phyloP scores from a whole-genome alignment of 53 echinoderm and acorn worm genomes.

The Arbacia lixula region DNA sequence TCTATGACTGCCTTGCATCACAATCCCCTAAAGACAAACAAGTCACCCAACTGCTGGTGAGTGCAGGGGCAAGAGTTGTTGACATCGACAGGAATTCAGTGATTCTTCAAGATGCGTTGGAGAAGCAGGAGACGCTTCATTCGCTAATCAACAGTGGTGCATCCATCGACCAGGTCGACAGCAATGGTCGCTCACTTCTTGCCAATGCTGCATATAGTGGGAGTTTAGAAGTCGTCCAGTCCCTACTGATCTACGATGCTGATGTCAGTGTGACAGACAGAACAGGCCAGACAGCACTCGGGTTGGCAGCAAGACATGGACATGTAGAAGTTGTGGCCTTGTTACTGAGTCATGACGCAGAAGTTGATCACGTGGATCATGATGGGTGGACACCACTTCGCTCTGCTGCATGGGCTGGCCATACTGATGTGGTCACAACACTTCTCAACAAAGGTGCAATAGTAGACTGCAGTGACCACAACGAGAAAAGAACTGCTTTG shows the following conservation, averaged over 20 bases:
- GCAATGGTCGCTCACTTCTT: constrained; percentile 93
- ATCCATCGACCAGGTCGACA: constrained; percentile 94
- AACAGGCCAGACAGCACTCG: constrained; percentile 95
- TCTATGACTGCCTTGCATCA: constrained; percentile 87
- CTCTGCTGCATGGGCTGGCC: constrained; percentile 99
- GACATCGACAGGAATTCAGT: constrained; percentile 91
- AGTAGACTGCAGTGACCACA: constrained; percentile 92
- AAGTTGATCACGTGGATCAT: constrained; percentile 95
- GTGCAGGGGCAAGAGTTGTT: constrained; percentile 94
- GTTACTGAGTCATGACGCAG: constrained; percentile 75
- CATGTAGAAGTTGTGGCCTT: constrained; percentile 86
- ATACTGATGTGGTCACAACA: constrained; percentile 93
- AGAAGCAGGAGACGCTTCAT: constrained; percentile 88
- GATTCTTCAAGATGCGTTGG: constrained; percentile 90
- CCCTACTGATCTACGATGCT: constrained; percentile 79
- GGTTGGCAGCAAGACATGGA: constrained; percentile 87
- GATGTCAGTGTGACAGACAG: constrained; percentile 84
- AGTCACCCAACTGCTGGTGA: constrained; percentile 82
- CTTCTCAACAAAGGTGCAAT: constrained; percentile 91
- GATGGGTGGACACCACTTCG: constrained; percentile 99
- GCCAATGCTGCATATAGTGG: constrained; percentile 98
- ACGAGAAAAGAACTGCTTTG: constrained; percentile 92
- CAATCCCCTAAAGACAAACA: constrained; percentile 85
- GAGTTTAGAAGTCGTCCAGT: constrained; percentile 91
- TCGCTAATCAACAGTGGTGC: constrained; percentile 93